phyloP scores from a whole-genome alignment of 2,888 invertebrate genomes.

The Yponomeuta sedellus region DNA sequence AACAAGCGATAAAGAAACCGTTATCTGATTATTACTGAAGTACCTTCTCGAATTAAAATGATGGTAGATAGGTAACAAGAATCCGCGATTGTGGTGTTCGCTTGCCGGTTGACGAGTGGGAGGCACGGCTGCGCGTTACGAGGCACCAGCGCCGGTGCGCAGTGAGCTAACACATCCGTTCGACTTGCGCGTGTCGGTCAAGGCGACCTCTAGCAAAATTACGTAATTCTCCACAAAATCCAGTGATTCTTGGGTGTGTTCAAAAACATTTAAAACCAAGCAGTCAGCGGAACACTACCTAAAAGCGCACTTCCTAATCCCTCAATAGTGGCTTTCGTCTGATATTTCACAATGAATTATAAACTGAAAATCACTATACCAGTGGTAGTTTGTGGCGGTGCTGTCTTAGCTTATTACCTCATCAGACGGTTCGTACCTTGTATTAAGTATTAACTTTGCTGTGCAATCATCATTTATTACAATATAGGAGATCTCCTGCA shows the following conservation, averaged over 20 bases:
- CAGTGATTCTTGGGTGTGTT: constrained; percentile 69
- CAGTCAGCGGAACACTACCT: constrained; percentile 49
- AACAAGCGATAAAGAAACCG: constrained; percentile 44
- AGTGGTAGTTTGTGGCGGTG: constrained; percentile 71
- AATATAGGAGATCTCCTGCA: too few relatives aligned
- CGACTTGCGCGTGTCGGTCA: constrained; percentile 72
- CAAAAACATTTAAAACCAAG: constrained; percentile 46
- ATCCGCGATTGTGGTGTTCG: constrained; percentile 50
- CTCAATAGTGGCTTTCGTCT: constrained; percentile 36
- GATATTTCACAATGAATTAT: constrained; percentile 54
- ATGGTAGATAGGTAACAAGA: constrained; percentile 66
- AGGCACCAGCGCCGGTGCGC: constrained; percentile 61
- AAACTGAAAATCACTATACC: constrained; percentile 71
- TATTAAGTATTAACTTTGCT: constrained; percentile 2
- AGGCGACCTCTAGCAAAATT: constrained; percentile 71
- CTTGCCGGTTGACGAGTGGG: constrained; percentile 51
- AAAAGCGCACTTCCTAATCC: constrained; percentile 40
- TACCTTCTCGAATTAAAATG: constrained; percentile 43
- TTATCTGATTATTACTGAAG: constrained; percentile 53
- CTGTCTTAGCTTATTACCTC: constrained; percentile 72
- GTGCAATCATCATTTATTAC: background rate
- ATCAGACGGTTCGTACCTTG: constrained; percentile 68
- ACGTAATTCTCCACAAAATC: constrained; percentile 68
- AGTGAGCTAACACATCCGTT: constrained; percentile 71
- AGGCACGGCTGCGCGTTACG: constrained; percentile 56